Conservation (phyloP, 2,797 vertebrate species). For the Phoeniculus purpureus region DNA sequence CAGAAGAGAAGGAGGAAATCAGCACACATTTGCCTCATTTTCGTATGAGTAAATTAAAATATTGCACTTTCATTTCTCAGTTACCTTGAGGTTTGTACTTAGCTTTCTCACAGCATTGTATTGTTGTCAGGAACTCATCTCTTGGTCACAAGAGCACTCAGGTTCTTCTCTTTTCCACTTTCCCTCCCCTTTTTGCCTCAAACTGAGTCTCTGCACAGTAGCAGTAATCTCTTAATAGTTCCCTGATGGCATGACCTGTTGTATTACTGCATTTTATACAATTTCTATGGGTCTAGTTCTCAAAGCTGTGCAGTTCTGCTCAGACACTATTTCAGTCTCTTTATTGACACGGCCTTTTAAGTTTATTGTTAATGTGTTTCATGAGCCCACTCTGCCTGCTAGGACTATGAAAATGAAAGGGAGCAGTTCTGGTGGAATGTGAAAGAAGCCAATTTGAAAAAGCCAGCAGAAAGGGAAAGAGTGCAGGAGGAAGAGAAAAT, state of each 20-base stretch:
- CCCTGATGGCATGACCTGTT: background rate
- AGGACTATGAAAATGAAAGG: background rate
- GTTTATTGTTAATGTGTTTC: conserved; percentile 13
- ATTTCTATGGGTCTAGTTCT: background rate
- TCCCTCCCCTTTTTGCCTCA: background rate
- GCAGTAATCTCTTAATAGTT: conserved; percentile 11
- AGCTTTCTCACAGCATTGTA: background rate
- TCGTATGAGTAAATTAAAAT: background rate
- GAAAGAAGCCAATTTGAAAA: background rate
- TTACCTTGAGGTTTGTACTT: background rate
- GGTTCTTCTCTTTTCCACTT: background rate
- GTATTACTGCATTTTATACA: conserved; percentile 1
- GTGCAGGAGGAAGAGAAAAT: background rate
- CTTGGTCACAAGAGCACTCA: background rate
- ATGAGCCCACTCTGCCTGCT: background rate
- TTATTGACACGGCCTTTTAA: conserved; percentile 4
- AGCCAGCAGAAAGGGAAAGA: background rate
- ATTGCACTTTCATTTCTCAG: background rate
- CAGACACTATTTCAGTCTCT: conserved; percentile 28
- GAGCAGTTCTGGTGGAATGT: background rate
- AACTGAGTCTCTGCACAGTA: background rate
- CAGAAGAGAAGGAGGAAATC: conserved; percentile 2
- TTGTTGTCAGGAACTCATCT: background rate
- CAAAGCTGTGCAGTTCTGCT: background rate
- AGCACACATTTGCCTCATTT: background rate